Evolutionary conservation across 2,113 vertebrate species (phyloP), one percentile per base, ranked within the genome.

Genomic region (Laticauda laticaudata): DNA sequence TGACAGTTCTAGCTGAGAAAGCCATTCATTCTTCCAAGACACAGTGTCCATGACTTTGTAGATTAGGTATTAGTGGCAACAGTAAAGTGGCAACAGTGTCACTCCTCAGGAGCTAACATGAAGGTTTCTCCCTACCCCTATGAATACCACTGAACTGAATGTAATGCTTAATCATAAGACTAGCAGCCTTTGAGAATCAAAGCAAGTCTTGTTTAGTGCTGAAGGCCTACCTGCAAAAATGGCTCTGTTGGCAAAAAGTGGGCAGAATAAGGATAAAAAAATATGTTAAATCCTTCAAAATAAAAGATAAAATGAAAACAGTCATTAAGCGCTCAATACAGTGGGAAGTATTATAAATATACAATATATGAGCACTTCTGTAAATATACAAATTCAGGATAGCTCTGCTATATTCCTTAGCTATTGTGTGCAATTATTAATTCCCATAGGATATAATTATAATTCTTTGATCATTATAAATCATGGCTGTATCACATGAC

Each of bases 1-100:
- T 89, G 90, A 5, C 88, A 55, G 88, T 94, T 90, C 34, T 75
- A 87, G 88, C 92, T 75, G 55, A 34, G 29, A 61, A 90, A 95
- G 45, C 39, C 43, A 39, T 94, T 15, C 1, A 88, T 87, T 94
- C 90, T 53, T 95, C 57, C 92, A 90, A 90, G 45, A 89, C 29
- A n/a, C 45, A 89, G 88, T 92, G 24, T 92, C 20, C 64, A 86
- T 92, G 75, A 48, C 34, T 11, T 87, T 43, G 8, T 23, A 59
- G 69, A 91, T 53, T 91, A 92, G 90, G 87, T 55, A 88, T 95
- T 6, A 55, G 3, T 2, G 5, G 54, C 57, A 91, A 18, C 48
- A 94, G 4, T 92, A 7, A 12, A 81, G 34, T 93, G 26, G 81
- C 3, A 11, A 29, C 75, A 57, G 88, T 59, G 23, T 90, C 94